Evolutionary conservation across 1,140 invertebrate species (phyloP).

Genomic region (Eriosoma lanigerum): DNA sequence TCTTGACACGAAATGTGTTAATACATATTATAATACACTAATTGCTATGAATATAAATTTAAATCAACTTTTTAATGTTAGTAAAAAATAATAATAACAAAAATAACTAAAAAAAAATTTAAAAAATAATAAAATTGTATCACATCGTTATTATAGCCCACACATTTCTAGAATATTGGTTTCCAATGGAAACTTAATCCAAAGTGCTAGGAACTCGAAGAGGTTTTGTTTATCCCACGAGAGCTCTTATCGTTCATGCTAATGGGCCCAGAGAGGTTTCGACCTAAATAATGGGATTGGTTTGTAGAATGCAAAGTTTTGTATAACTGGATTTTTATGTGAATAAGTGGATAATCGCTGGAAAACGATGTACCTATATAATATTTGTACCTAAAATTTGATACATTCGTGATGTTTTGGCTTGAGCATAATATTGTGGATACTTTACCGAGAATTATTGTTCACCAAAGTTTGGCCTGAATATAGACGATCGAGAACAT

Average conservation of each 20-base stretch:
- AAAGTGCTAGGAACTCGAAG: constrained; percentile 36
- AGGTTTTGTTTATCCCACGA: constrained; percentile 47
- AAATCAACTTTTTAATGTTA: background rate
- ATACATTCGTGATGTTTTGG: background rate
- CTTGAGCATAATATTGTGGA: background rate
- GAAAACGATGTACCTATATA: background rate
- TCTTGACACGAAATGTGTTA: background rate
- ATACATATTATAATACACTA: background rate
- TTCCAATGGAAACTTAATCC: constrained; percentile 44
- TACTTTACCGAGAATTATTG: background rate
- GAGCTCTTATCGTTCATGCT: constrained; percentile 40
- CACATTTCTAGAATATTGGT: constrained; percentile 3
- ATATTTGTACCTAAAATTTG: background rate
- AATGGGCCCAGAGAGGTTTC: constrained; percentile 46
- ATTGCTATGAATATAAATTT: background rate
- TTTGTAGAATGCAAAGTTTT: constrained; percentile 7
- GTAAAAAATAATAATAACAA: background rate
- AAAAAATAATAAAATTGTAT: background rate
- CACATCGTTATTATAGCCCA: constrained; percentile 40
- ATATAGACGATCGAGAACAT: background rate
- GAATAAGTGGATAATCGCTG: constrained; percentile 10
- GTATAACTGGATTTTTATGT: constrained; percentile 35
- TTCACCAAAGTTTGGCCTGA: background rate
- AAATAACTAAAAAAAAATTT: background rate
- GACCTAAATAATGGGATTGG: constrained; percentile 46